A percentile compares a stretch with the other conserved stretches of the same genome.
These are phyloP conservation scores for Babylonia areolata DNA, from an alignment of 1,140 invertebrate species.

Conservation along the genomic window DNA sequence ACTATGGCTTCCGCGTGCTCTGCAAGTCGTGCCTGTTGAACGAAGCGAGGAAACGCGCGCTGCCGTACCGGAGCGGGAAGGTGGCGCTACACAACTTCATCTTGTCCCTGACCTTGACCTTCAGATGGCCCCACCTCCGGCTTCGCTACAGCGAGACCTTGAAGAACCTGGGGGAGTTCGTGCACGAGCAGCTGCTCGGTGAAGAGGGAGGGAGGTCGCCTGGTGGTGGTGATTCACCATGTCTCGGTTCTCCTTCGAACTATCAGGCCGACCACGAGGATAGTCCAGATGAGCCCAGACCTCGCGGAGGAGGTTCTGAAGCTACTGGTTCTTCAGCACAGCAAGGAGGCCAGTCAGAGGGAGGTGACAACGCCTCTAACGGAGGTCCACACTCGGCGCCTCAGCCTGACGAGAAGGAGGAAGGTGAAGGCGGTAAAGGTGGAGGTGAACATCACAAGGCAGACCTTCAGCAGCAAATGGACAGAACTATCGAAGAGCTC, in stretches of 20 bases:
- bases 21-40: background rate
- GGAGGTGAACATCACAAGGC: background rate
- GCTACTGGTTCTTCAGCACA: too few species aligned
- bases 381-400: background rate
- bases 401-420: background rate
- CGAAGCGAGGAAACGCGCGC: background rate
- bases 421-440: background rate
- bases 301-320: too few species aligned
- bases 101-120: background rate
- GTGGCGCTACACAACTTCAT: background rate
- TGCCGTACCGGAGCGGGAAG: background rate
- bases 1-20: background rate
- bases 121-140: background rate
- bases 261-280: background rate
- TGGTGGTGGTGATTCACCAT: too few species aligned
- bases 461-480: background rate
- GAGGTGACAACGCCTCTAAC: background rate
- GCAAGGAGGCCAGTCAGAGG: too few species aligned
- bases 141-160: background rate
- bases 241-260: background rate
- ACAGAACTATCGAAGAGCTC: background rate
- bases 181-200: background rate
- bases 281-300: background rate
- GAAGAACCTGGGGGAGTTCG: background rate
- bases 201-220: too few species aligned